Evolutionary conservation across 2,888 invertebrate species (phyloP), one percentile per base, ranked within the genome.

Genomic region (Pheosia tremula): DNA sequence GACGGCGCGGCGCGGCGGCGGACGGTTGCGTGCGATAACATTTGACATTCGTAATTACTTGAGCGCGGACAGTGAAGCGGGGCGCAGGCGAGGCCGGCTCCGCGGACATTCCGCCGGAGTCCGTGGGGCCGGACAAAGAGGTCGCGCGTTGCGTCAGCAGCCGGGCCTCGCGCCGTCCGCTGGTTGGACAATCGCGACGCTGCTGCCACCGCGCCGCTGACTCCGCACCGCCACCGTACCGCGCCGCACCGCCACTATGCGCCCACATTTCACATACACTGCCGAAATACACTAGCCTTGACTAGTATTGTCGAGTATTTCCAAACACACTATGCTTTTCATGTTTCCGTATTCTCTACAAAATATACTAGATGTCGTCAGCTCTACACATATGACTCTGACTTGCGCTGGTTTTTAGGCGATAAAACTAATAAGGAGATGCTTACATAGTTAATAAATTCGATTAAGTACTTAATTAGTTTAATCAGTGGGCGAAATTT

Each of bases 21-120:
- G 93, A 88, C 92, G 91, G 92, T 93, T 91, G 92, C 91, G 92
- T 91, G 89, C 92, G 93, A 93, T 93, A 93, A 93, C 93, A 93
- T 93, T 93, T 93, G 93, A 93, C 93, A 93, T 93, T 93, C 92
- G 93, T 92, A 92, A 93, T 93, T 91, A 91, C 78, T 91, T 87
- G 91, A 88, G 88, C 90, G 88, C 88, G 88, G 89, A 83, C 83
- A 76, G 53, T 50, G 75, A 68, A 76, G 77, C 71, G 80, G 73
- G 79, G 80, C 80, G 77, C 75, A 73, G 74, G 81, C 84, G 86
- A 83, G 86, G 87, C 83, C 84, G 84, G 85, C 84, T 80, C 71
- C 83, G 85, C 83, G 86, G 83, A 81, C 86, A 85, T 85, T 84
- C 86, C 89, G 86, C 78, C 83, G 80, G 81, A 83, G 83, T 83